Evolutionary conservation across 2,113 vertebrate genomes (phyloP), one percentile per base, ranked within the genome.

Genomic region (Rousettus leschenaultii): DNA sequence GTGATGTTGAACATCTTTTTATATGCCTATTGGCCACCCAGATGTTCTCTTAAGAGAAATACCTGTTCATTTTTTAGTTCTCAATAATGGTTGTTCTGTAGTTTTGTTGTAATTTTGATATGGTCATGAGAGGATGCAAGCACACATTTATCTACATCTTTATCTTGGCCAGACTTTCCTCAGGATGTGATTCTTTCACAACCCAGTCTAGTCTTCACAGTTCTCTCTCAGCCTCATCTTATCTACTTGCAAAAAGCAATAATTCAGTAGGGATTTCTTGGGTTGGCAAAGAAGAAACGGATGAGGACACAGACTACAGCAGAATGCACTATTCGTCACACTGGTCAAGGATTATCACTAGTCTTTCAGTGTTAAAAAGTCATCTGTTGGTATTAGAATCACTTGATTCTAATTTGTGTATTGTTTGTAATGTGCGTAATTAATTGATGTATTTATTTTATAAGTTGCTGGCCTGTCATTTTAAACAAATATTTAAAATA

Each of bases 301-400:
- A 68, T 43, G 7, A 59, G 12, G 6, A 15, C 40, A 33, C 5
- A 55, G 12, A 38, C 1, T 53, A 2, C 2, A 18, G 14, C 2
- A 80, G 51, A 73, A 30, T 12, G 30, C 43, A 38, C 21, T 6
- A 3, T 77, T 80, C 18, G 21, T 84, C 38, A 75, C 10, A 7
- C 1, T 26, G 15, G 1, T n/a, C 38, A 78, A 71, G 28, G 0
- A 7, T 92, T 87, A 51, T 59, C 0, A 0, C 6, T 45, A 33
- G 13, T 43, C 74, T 83, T 35, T 82, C 40, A 48, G 7, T 68
- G 57, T n/a, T 55, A 61, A 77, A 86, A 21, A n/a, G 7, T 45
- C 13, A 70, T 57, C 18, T 53, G 3, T 51, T 79, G 16, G 22
- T 33, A 55, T 48, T 15, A 51, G 38, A 92, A 66, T 3, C 11